phyloP scores from a whole-genome alignment of 2,888 invertebrate species.

The Spodoptera picta region DNA sequence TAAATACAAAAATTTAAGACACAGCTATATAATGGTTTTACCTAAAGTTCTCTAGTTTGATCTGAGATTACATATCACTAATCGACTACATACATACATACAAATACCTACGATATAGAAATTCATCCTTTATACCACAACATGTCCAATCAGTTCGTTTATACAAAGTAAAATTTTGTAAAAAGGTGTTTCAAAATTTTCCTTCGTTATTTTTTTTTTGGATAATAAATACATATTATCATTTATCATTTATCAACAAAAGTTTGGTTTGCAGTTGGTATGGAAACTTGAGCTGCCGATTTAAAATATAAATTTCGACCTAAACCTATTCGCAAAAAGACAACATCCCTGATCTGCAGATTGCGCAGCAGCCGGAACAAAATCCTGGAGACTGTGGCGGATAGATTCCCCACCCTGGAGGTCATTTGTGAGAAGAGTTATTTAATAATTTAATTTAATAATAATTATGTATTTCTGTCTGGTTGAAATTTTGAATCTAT shows the following conservation, averaged over 20 bases:
- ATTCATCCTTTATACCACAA: conserved; percentile 20
- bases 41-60: conserved; percentile 64
- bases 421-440: no score
- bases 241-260: conserved; percentile 31
- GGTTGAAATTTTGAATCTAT: no score
- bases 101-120: conserved; percentile 38
- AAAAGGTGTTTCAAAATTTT: conserved; percentile 36
- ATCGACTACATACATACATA: conserved; percentile 41
- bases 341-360: no score
- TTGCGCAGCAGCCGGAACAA: no score
- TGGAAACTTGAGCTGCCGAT: conserved; percentile 38
- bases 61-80: conserved; percentile 73
- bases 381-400: no score
- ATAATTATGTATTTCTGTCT: no score
- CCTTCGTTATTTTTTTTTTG: conserved; percentile 10
- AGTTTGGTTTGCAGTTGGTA: conserved; percentile 14
- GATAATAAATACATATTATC: conserved; percentile 18
- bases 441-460: no score
- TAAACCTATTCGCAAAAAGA: no score
- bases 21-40: conserved; percentile 67
- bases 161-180: conserved; percentile 44
- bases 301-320: neutral
- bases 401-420: no score
- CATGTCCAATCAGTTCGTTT: conserved; percentile 47
- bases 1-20: conserved; percentile 79